A percentile compares a stretch with the other conserved stretches of the same genome.
phyloP scores from a whole-genome alignment of 2,797 vertebrate species.

The Eulemur mongoz region DNA sequence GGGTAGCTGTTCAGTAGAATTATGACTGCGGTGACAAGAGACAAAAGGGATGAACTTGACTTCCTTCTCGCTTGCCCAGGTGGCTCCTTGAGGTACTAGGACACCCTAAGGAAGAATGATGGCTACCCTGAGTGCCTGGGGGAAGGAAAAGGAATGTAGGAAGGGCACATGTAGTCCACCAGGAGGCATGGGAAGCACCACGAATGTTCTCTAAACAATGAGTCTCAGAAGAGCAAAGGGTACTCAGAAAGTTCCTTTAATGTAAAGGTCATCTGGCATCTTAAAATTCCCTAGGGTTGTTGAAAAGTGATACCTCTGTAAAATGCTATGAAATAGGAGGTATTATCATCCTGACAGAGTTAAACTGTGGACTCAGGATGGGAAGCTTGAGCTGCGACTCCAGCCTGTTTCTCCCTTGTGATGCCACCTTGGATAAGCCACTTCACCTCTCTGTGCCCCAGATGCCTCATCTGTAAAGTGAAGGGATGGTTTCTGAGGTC shows the following conservation, averaged over 20 bases:
- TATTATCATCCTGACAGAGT: neutral
- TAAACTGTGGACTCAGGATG: neutral
- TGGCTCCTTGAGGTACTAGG: neutral
- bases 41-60: neutral
- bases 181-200: neutral
- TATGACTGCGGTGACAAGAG: neutral
- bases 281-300: neutral
- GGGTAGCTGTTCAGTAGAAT: neutral
- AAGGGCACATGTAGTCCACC: neutral
- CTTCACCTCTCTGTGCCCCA: neutral
- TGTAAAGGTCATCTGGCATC: neutral
- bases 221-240: constrained; percentile 16
- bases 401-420: neutral
- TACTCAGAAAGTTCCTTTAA: neutral
- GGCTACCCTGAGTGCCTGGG: neutral
- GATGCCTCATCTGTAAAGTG: neutral
- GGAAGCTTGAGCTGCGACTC: neutral
- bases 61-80: neutral
- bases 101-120: neutral
- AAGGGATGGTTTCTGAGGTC: constrained; percentile 7
- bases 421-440: neutral
- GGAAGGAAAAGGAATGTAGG: neutral
- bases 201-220: neutral
- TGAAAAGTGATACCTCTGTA: neutral
- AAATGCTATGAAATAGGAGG: neutral